Evolutionary conservation across 2,888 invertebrate genomes (phyloP).

Genomic region (Tetropium fuscum): DNA sequence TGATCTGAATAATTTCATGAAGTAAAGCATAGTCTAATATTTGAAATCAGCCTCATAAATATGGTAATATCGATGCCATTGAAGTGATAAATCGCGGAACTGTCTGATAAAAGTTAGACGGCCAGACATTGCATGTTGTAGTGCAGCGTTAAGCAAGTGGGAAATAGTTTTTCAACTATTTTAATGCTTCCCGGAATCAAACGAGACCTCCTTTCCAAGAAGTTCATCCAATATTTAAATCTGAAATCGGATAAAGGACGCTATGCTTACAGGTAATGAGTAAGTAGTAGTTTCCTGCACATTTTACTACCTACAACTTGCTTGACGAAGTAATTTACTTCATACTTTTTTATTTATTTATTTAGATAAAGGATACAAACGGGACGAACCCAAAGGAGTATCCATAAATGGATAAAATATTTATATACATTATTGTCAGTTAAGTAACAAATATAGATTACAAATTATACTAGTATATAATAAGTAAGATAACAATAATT

Average conservation of each 20-base stretch:
- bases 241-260: slow-evolving; percentile 9
- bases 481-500: too few species aligned
- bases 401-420: too few species aligned
- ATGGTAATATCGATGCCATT: slow-evolving; percentile 16
- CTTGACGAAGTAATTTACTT: too few species aligned
- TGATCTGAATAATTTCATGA: slow-evolving; percentile 1
- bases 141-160: slow-evolving; percentile 7
- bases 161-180: slow-evolving; percentile 31
- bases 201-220: slow-evolving; percentile 18
- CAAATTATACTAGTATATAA: too few species aligned
- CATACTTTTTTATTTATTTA: too few species aligned
- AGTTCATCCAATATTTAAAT: slow-evolving; percentile 19
- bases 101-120: slow-evolving; percentile 33
- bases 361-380: too few species aligned
- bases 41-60: slow-evolving; percentile 16
- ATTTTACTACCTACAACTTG: too few species aligned
- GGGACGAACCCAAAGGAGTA: too few species aligned
- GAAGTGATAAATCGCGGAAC: slow-evolving; percentile 18
- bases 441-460: too few species aligned
- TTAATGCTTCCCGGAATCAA: slow-evolving; percentile 30
- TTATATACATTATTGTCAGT: too few species aligned
- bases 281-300: neutral
- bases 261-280: neutral
- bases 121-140: slow-evolving; percentile 32
- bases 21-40: neutral